phyloP scores from a whole-genome alignment of 1,140 invertebrate genomes.

The Macrobrachium rosenbergii region DNA sequence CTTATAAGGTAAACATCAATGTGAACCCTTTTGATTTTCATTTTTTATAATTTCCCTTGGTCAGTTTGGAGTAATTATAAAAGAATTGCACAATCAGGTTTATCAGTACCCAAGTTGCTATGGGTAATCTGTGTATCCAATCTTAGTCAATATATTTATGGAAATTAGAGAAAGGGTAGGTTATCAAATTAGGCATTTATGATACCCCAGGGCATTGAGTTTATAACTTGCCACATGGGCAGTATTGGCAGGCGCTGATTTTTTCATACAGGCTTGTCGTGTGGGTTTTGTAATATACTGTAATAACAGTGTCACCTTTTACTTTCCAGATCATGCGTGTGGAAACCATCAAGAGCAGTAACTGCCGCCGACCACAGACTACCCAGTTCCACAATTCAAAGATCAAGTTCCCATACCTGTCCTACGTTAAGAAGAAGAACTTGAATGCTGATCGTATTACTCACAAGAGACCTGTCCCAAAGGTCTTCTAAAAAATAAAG shows the following conservation, averaged over 20 bases:
- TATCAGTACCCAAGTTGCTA: too few species aligned
- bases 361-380: constrained; percentile 92
- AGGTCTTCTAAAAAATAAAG: constrained; percentile 38
- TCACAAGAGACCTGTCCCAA: constrained; percentile 26
- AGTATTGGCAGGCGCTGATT: too few species aligned
- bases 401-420: constrained; percentile 96
- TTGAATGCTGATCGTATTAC: constrained; percentile 50
- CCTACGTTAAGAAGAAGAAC: constrained; percentile 70
- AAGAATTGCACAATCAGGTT: neutral
- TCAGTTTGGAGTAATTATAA: neutral
- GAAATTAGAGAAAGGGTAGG: too few species aligned
- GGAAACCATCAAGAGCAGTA: constrained; percentile 86
- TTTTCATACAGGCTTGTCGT: too few species aligned
- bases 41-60: neutral
- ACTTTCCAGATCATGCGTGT: constrained; percentile 93
- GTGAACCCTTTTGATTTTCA: neutral
- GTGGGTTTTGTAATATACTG: neutral
- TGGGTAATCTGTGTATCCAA: neutral
- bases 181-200: too few species aligned
- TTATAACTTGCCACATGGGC: too few species aligned
- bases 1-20: too few species aligned
- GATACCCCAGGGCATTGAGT: too few species aligned
- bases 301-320: constrained; percentile 35
- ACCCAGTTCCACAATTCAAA: constrained; percentile 98
- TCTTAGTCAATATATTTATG: neutral